Evolutionary conservation across 2,888 invertebrate genomes (phyloP).

Genomic region (Metalampra italica): DNA sequence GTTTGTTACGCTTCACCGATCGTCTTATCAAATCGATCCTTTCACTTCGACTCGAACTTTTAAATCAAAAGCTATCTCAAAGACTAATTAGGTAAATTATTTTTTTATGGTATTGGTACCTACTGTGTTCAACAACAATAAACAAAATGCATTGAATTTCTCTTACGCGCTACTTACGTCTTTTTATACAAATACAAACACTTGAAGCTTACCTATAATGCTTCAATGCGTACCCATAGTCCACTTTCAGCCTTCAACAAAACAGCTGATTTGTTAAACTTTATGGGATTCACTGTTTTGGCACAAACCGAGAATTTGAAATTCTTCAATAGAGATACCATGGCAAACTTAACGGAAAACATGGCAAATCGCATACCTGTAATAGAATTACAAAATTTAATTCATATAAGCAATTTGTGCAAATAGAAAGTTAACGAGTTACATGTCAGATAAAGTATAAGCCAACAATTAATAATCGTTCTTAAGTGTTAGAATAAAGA

Average conservation of each 20-base stretch:
- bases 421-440: too few species aligned
- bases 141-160: too few species aligned
- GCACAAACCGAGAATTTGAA: slow-evolving; percentile 54
- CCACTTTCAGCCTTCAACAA: slow-evolving; percentile 58
- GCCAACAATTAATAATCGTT: too few species aligned
- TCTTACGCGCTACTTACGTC: too few species aligned
- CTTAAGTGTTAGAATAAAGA: too few species aligned
- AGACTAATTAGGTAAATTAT: too few species aligned
- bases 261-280: slow-evolving; percentile 48
- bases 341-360: slow-evolving; percentile 67
- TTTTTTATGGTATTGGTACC: too few species aligned
- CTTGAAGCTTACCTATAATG: slow-evolving; percentile 19
- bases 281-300: slow-evolving; percentile 60
- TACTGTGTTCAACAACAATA: too few species aligned
- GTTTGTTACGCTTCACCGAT: too few species aligned
- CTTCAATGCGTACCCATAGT: slow-evolving; percentile 54
- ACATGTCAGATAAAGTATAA: neutral
- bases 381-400: neutral
- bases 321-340: slow-evolving; percentile 62
- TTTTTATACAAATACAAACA: too few species aligned
- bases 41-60: too few species aligned
- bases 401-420: neutral
- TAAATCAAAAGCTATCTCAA: too few species aligned
- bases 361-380: slow-evolving; percentile 73
- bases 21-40: neutral